phyloP scores from a whole-genome alignment of 2,113 vertebrate genomes.

The Rhegmatorhina hoffmannsi region DNA sequence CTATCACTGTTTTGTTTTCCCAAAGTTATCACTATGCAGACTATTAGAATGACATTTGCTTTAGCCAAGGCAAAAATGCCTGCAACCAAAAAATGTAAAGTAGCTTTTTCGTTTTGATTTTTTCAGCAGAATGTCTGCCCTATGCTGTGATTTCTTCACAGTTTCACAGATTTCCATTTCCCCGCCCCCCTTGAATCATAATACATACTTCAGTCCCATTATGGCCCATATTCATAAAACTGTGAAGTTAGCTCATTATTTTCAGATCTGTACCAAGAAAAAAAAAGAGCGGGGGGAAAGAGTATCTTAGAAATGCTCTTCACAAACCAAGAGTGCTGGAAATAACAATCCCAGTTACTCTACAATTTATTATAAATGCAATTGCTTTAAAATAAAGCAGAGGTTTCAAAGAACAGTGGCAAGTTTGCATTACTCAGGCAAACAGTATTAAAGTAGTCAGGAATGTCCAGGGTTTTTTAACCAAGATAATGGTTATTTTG shows the following conservation, averaged over 20 bases:
- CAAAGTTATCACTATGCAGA: background rate
- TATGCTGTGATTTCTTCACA: background rate
- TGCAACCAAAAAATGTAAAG: background rate
- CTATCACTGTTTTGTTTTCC: background rate
- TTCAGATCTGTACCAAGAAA: background rate
- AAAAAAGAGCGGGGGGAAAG: rapidly evolving
- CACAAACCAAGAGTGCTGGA: background rate
- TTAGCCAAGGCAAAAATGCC: background rate
- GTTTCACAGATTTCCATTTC: background rate
- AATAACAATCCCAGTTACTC: background rate
- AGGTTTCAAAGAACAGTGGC: background rate
- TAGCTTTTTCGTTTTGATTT: background rate
- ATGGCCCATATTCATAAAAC: background rate
- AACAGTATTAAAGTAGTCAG: background rate
- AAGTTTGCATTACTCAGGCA: background rate
- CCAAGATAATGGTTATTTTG: background rate
- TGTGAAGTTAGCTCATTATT: conserved; percentile 2
- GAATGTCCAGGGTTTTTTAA: background rate
- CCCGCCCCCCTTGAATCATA: background rate
- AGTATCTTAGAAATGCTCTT: background rate
- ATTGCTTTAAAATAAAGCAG: background rate
- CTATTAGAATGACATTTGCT: background rate
- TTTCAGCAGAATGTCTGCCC: background rate
- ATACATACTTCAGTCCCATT: background rate
- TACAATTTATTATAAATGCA: background rate